phyloP scores from a whole-genome alignment of 2,888 invertebrate genomes.

The Neoscelio sp. region DNA sequence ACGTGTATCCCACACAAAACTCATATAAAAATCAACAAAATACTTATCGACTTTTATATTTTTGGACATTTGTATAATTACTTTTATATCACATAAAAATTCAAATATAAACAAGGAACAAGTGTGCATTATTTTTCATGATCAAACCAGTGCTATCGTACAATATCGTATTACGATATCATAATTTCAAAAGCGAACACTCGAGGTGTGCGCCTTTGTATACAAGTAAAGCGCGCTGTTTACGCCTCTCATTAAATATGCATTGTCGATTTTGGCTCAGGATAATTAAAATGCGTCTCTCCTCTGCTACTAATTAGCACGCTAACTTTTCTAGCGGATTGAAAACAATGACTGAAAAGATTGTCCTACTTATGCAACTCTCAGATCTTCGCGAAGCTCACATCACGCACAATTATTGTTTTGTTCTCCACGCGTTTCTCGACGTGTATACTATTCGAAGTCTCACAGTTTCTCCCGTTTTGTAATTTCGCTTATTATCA shows the following conservation, averaged over 20 bases:
- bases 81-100: too few relatives aligned
- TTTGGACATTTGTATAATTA: too few relatives aligned
- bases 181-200: too few relatives aligned
- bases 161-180: neutral
- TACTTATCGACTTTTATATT: too few relatives aligned
- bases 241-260: conserved; percentile 21
- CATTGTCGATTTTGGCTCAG: conserved; percentile 65
- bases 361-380: conserved; percentile 70
- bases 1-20: too few relatives aligned
- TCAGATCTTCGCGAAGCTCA: conserved; percentile 65
- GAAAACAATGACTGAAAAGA: conserved; percentile 67
- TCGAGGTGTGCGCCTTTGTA: neutral
- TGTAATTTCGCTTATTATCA: conserved; percentile 64
- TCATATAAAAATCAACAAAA: too few relatives aligned
- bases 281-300: conserved; percentile 55
- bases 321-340: conserved; percentile 52
- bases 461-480: conserved; percentile 71
- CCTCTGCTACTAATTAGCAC: conserved; percentile 59
- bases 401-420: conserved; percentile 67
- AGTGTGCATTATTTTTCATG: too few relatives aligned
- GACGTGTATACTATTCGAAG: conserved; percentile 47
- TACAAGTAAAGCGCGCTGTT: conserved; percentile 3
- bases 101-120: too few relatives aligned
- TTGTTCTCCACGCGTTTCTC: conserved; percentile 64
- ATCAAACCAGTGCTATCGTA: too few relatives aligned